Percentiles rank a stretch among this genome's conserved stretches.
Evolutionary conservation across 1,140 invertebrate genomes (phyloP).

Genomic region (Anoplophora glabripennis): DNA sequence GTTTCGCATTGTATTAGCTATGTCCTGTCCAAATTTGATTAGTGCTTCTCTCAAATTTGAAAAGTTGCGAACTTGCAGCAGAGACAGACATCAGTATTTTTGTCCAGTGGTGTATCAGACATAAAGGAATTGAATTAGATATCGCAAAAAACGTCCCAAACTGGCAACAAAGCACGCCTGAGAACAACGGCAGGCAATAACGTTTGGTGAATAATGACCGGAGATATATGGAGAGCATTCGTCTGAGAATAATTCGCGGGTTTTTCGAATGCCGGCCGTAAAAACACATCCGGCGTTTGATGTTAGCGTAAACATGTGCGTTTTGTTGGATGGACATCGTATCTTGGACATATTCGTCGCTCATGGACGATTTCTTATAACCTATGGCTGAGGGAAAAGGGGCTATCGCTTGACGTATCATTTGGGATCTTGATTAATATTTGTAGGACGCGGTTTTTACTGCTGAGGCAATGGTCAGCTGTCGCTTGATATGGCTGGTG

Average conservation of each 20-base stretch:
- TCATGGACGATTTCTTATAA: conserved; percentile 9
- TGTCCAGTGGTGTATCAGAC: too few species aligned
- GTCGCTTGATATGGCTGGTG: not conserved
- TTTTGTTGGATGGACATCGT: conserved; percentile 13
- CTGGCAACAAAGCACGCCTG: too few species aligned
- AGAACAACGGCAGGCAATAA: too few species aligned
- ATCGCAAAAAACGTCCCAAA: too few species aligned
- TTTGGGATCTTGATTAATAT: conserved; percentile 6
- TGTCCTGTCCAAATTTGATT: too few species aligned
- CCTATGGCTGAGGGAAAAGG: conserved; percentile 4
- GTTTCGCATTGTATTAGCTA: too few species aligned
- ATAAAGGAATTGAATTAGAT: too few species aligned
- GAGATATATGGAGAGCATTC: conserved; percentile 1
- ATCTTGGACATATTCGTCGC: conserved; percentile 5
- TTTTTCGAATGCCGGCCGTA: conserved; percentile 23
- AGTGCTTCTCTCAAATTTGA: too few species aligned
- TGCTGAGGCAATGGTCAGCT: not conserved
- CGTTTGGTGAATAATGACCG: too few species aligned
- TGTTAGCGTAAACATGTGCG: conserved; percentile 20
- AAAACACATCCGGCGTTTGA: conserved; percentile 22
- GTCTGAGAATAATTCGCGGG: conserved; percentile 21
- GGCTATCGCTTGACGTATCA: conserved; percentile 7
- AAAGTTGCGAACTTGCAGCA: too few species aligned
- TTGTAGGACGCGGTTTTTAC: conserved; percentile 2
- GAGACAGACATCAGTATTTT: too few species aligned